A percentile compares a stretch with the other conserved stretches of the same genome.
These are phyloP conservation scores for Neomorphus geoffroyi DNA, from an alignment of 2,797 vertebrate species.

Conservation along the genomic window DNA sequence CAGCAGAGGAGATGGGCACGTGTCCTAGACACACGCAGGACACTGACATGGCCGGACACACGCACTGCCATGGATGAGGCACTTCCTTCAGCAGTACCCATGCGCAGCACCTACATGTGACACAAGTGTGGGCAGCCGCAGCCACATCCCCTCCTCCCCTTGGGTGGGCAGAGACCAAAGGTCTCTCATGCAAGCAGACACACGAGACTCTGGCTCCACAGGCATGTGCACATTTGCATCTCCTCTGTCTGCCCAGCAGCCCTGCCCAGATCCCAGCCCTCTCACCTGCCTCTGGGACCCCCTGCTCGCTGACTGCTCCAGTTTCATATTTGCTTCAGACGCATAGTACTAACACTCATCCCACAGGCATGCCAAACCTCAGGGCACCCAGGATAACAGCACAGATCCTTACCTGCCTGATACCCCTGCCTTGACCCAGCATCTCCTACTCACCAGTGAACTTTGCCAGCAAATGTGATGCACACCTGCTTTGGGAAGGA, in stretches of 20 bases:
- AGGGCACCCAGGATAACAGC: neutral
- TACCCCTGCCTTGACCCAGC: no score
- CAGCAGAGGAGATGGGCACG: neutral
- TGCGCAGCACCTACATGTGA: neutral
- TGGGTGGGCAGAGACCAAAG: neutral
- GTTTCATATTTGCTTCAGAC: neutral
- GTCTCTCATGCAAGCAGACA: neutral
- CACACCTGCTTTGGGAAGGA: neutral
- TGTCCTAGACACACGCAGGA: neutral
- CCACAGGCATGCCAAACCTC: no score
- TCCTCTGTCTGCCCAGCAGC: neutral
- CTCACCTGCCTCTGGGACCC: neutral
- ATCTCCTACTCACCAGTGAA: no score
- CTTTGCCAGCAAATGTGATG: no score
- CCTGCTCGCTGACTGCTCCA: neutral
- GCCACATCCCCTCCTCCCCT: neutral
- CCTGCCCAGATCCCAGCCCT: no score
- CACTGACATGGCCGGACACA: neutral
- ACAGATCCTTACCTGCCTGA: neutral
- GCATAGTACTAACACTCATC: no score
- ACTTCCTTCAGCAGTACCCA: neutral
- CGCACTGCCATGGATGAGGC: neutral
- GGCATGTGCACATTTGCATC: rapidly evolving
- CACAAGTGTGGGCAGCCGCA: neutral
- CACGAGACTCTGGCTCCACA: neutral